phyloP scores from a whole-genome alignment of 1,140 invertebrate genomes.

The Dolichoris vasculosae region DNA sequence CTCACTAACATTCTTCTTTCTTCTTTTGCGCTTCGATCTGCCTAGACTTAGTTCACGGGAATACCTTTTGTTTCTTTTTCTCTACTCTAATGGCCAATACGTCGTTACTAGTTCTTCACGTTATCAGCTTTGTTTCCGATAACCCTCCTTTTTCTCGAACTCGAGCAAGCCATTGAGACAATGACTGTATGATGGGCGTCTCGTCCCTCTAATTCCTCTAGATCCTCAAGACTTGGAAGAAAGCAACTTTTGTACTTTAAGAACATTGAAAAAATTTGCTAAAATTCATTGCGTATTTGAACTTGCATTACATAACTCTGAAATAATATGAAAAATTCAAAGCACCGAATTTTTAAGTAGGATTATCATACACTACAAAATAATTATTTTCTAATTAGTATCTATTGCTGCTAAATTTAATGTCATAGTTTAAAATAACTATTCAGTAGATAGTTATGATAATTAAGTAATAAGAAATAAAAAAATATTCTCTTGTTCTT shows the following conservation, averaged over 20 bases:
- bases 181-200: neutral
- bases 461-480: too few relatives aligned
- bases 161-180: neutral
- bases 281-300: neutral
- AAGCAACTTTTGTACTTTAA: neutral
- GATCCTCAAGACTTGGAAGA: neutral
- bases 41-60: neutral
- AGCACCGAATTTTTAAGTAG: too few relatives aligned
- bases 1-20: neutral
- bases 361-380: too few relatives aligned
- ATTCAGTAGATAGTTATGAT: too few relatives aligned
- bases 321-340: too few relatives aligned
- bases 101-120: constrained; percentile 16
- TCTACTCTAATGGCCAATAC: constrained; percentile 29
- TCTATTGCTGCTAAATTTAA: too few relatives aligned
- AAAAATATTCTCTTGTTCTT: too few relatives aligned
- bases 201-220: neutral
- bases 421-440: too few relatives aligned
- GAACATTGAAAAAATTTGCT: neutral
- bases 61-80: constrained; percentile 35
- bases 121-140: constrained; percentile 34
- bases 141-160: neutral
- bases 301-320: neutral
- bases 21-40: neutral
- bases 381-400: too few relatives aligned